Evolutionary conservation across 2,113 vertebrate genomes (phyloP).

Genomic region (Symphodus melops): DNA sequence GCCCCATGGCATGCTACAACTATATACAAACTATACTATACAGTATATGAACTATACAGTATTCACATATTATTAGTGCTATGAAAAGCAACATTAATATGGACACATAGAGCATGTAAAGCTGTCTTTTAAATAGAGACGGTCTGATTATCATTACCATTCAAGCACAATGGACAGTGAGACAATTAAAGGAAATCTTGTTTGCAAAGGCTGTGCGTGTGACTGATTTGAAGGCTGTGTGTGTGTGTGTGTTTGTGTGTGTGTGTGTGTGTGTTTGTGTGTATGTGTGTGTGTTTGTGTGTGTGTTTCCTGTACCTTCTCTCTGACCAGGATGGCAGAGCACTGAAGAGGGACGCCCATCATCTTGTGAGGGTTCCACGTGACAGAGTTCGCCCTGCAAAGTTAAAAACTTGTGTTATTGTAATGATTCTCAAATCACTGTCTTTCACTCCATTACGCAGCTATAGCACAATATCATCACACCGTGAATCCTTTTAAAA

Average conservation of each 20-base stretch:
- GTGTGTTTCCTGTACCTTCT: constrained; percentile 88
- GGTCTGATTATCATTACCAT: no score
- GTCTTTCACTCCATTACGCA: no score
- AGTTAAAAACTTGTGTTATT: background rate
- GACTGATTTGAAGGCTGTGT: no score
- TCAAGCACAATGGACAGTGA: no score
- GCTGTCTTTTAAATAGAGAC: background rate
- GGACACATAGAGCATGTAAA: background rate
- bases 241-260: background rate
- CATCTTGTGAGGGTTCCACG: constrained; percentile 99
- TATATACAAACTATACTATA: no score
- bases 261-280: background rate
- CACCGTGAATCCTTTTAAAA: no score
- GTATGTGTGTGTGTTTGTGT: background rate
- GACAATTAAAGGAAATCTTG: no score
- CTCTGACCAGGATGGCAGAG: constrained; percentile 96
- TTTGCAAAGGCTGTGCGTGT: background rate
- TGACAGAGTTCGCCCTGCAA: constrained; percentile 96
- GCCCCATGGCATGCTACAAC: no score
- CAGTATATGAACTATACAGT: no score
- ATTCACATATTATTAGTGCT: background rate
- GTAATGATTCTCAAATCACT: no score
- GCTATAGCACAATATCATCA: no score
- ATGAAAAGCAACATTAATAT: background rate
- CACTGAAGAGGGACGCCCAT: constrained; percentile 98